Evolutionary conservation across 2,113 vertebrate genomes (phyloP).

Genomic region (Spermophilus dauricus): DNA sequence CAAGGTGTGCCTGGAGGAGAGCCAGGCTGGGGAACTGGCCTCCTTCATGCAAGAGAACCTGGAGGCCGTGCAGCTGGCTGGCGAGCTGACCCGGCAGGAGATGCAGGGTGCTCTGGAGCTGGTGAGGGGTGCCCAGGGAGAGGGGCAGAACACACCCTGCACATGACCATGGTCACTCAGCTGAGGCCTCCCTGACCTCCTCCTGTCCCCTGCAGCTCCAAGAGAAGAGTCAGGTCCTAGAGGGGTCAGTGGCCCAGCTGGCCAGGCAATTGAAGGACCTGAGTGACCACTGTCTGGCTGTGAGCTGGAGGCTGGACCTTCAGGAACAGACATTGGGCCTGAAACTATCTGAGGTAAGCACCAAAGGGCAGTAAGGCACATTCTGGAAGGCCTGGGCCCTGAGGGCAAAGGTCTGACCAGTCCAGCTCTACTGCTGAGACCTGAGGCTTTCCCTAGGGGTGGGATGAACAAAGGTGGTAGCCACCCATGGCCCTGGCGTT

Average conservation of each 20-base stretch:
- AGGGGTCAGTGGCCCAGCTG: constrained; percentile 39
- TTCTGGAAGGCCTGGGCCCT: too few species aligned
- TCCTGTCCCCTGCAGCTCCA: constrained; percentile 34
- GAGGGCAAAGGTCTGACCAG: too few species aligned
- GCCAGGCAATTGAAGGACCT: constrained; percentile 69
- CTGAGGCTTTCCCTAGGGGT: not conserved
- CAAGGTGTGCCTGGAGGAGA: constrained; percentile 58
- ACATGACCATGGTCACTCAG: not conserved
- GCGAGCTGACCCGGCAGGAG: constrained; percentile 63
- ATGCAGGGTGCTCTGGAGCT: not conserved
- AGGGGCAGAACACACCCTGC: not conserved
- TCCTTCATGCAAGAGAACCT: constrained; percentile 66
- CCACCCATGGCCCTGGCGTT: not conserved
- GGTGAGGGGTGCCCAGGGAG: not conserved
- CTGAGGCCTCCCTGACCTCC: not conserved
- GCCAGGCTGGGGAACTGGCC: constrained; percentile 39
- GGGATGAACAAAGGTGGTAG: too few species aligned
- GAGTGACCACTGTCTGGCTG: constrained; percentile 63
- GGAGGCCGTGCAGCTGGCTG: constrained; percentile 19
- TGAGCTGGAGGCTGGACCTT: constrained; percentile 76
- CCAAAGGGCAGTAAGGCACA: too few species aligned
- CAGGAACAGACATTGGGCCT: constrained; percentile 68
- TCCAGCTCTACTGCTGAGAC: not conserved
- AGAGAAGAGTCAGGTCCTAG: constrained; percentile 72
- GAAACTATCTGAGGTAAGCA: constrained; percentile 48